These are phyloP conservation scores for Portunus trituberculatus DNA, from an alignment of 1,140 invertebrate species.

Conservation along the genomic window DNA sequence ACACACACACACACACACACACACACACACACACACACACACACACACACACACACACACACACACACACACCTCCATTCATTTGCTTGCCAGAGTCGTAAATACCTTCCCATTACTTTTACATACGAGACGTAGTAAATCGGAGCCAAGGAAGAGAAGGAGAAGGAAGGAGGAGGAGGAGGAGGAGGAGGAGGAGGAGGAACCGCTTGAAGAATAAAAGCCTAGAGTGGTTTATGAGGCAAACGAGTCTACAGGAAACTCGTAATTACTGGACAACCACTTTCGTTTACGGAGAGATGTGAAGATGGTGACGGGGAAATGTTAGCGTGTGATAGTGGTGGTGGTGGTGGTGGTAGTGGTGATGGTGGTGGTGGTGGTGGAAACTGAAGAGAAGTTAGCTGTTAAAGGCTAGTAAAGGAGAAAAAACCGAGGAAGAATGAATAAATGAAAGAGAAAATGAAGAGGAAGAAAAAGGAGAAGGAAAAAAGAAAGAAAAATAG, in stretches of 20 bases:
- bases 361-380: too few species aligned
- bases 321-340: neutral
- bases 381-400: too few species aligned
- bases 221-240: too few species aligned
- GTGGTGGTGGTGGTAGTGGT: neutral
- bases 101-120: constrained; percentile 10
- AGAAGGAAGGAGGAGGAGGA: neutral
- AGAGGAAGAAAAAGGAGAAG: neutral
- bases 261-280: too few species aligned
- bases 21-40: constrained; percentile 23
- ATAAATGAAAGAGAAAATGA: neutral
- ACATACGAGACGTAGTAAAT: neutral
- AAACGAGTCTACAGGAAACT: too few species aligned
- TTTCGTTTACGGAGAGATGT: too few species aligned
- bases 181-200: neutral
- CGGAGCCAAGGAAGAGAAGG: neutral
- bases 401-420: too few species aligned
- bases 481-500: neutral
- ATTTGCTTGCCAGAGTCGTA: neutral
- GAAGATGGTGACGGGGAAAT: too few species aligned
- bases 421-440: neutral
- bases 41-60: constrained; percentile 23
- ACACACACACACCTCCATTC: neutral
- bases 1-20: constrained; percentile 35
- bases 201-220: too few species aligned